Base-by-base conservation (phyloP, 2,888 invertebrate species). In the Troilus luridus region DNA sequence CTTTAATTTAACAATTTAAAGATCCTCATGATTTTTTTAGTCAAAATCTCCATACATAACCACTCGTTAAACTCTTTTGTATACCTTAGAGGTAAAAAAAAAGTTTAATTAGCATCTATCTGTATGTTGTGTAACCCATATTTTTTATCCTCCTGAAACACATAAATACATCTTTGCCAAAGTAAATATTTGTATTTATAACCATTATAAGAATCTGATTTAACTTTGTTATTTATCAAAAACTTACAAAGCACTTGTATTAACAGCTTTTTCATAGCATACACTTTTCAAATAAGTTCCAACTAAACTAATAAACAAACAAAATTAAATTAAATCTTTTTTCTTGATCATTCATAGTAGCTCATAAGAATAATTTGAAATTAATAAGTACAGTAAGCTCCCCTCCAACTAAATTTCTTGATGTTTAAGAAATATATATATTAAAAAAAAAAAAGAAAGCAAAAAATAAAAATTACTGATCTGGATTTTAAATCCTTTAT, bases 401-500 rank as follows among this genome's bases (percentile, higher is more conserved):
- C 89, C 89, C 89, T 89, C 89, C 62, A 89, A 67, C 54, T 12
- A 1, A 89, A 89, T 60, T 88, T 60, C 88, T 67, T 54, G 62
- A 89, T 56, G 56, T 56, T 85, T 6, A n/a, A 89, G 54, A 62
- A 60, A 88, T 27, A 88, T 62, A 88, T 56, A 62, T 59, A 72
- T 7, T 56, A 72, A 64, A 41, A 89, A 90, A 19, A 90, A 58
- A 89, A n/a, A 90, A 89, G 64, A 77, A 89, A 90, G 24, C 21
- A 90, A 89, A 54, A 54, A 89, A 89, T 56, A 59, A 59, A 62
- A 90, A 59, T 64, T 58, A 90, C 24, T n/a, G 90, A n/a, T 77
- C 54, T 90, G 90, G 72, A 77, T 58, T 77, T n/a, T 72, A 77
- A 90, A 90, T 90, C 90, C 77, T 90, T 90, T 90, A 90, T 90